phyloP scores from a whole-genome alignment of 2,888 invertebrate species.

The Sphaerophoria taeniata region DNA sequence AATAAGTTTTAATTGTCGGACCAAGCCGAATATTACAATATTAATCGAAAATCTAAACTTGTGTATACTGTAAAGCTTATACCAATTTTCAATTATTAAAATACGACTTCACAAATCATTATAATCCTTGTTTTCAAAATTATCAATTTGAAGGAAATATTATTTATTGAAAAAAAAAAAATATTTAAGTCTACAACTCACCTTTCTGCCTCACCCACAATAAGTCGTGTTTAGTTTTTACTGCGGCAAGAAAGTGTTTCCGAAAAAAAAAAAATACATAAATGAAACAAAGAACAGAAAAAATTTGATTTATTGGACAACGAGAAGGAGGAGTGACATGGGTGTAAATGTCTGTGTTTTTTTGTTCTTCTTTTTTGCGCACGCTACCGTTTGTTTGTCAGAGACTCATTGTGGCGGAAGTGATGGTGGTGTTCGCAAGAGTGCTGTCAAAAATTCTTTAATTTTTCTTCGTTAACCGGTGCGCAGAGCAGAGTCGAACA shows the following conservation, averaged over 20 bases:
- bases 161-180: no score
- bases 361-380: constrained; percentile 16
- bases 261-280: constrained; percentile 40
- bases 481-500: constrained; percentile 15
- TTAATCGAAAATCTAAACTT: no score
- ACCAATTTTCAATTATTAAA: no score
- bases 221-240: background rate
- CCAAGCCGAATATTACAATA: no score
- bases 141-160: no score
- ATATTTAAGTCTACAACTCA: no score
- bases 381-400: constrained; percentile 53
- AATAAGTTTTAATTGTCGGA: no score
- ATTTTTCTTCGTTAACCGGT: constrained; percentile 72
- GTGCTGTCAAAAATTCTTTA: constrained; percentile 73
- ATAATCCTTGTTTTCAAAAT: no score
- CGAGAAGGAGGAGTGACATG: background rate
- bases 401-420: constrained; percentile 23
- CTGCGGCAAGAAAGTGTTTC: constrained; percentile 1
- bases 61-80: no score
- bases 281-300: constrained; percentile 24
- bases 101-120: no score
- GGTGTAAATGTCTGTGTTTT: constrained; percentile 57
- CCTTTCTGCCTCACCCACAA: background rate
- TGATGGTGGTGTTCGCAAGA: constrained; percentile 53
- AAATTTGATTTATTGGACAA: constrained; percentile 59